phyloP scores from a whole-genome alignment of 2,888 invertebrate genomes.

The Steinernema scapterisci region DNA sequence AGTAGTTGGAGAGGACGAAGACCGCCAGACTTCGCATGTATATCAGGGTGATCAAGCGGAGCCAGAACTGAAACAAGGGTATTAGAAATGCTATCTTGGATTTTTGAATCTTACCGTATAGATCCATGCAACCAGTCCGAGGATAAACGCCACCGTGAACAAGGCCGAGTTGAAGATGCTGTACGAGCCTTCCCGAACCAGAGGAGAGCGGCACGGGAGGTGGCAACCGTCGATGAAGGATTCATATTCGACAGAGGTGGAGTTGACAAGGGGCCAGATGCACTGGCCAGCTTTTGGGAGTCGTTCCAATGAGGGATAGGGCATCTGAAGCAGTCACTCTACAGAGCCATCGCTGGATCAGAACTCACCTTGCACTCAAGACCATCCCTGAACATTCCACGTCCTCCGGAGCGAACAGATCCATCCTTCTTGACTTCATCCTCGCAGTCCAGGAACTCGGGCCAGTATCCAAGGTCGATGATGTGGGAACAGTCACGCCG shows the following conservation, averaged over 20 bases:
- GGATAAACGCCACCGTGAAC: not conserved
- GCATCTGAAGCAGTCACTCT: not conserved
- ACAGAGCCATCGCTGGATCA: not conserved
- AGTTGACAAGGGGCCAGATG: slow-evolving; percentile 24
- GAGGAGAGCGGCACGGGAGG: not conserved
- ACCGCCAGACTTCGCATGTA: not conserved
- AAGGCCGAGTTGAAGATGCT: not conserved
- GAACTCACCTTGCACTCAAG: not conserved
- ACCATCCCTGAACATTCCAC: not conserved
- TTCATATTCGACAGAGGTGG: not conserved
- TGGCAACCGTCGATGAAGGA: slow-evolving; percentile 3
- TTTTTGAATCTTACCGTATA: too few relatives aligned
- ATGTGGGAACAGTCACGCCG: not conserved
- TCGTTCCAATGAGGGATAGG: not conserved
- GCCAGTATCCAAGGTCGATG: not conserved
- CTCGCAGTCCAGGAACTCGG: slow-evolving; percentile 2
- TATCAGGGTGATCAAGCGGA: not conserved
- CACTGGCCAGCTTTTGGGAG: not conserved
- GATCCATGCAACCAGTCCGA: not conserved
- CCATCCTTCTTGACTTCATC: not conserved
- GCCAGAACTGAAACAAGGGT: not conserved
- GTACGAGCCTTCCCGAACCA: not conserved
- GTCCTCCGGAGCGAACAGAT: not conserved
- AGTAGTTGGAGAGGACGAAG: not conserved
- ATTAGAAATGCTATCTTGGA: not conserved